Evolutionary conservation across 2,113 vertebrate genomes (phyloP), one percentile per base, ranked within the genome.

Genomic region (Pteruthius melanotis): DNA sequence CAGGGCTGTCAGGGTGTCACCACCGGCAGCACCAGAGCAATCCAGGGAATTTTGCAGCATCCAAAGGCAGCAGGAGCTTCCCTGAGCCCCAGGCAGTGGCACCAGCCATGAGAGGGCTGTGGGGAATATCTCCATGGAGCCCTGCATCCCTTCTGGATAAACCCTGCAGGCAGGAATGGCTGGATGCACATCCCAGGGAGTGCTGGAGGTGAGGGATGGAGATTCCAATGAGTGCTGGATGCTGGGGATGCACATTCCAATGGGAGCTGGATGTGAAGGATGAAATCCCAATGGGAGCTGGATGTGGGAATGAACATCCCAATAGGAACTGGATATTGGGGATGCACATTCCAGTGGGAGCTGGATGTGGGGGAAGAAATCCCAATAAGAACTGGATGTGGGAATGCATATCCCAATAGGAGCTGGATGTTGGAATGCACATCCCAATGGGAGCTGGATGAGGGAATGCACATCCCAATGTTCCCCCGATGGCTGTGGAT

Each of bases 51-150:
- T 61, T 12, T 13, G 15, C 4, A 2, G 57, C 39, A 9, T 35
- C 80, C 27, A 59, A 44, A 76, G 57, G 71, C 63, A 37, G 35
- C 24, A 2, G 37, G 15, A 78, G 10, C 47, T 78, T 45, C 3
- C 2, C 24, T 59, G 68, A n/a, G 71, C 40, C 6, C 0, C 78
- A 27, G 42, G 6, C 0, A 2, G 56, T 2, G 40, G 14, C 35
- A 50, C 10, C 20, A n/a, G 44, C 11, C 2, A 3, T 3, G 10
- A 1, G 6, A 83, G 54, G 26, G 21, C 53, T 16, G 44, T 2
- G 3, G 57, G 26, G 83, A 8, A 3, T 11, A 9, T 59, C 42
- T 17, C 30, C 8, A 2, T 5, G 35, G 45, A 28, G 23, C 3
- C 15, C 44, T n/a, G 47, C 27, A 28, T 52, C 68, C 35, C n/a